These are phyloP conservation scores for Monochamus saltuarius DNA, from an alignment of 1,140 invertebrate genomes.

Conservation along the genomic window DNA sequence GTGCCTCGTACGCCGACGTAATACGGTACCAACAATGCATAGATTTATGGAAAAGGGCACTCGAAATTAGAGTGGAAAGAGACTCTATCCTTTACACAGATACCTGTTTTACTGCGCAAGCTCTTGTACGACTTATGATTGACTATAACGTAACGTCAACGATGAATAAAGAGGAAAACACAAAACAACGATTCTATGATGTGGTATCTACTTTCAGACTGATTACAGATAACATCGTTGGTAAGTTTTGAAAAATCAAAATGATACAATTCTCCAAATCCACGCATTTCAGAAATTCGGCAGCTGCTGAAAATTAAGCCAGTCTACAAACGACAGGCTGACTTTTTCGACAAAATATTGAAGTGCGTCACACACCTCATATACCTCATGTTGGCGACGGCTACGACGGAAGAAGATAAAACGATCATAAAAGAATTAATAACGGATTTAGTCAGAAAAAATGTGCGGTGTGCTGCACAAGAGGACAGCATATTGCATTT, in stretches of 20 bases:
- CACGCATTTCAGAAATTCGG: constrained; percentile 58
- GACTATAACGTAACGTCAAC: constrained; percentile 70
- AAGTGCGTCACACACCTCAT: constrained; percentile 80
- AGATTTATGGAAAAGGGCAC: constrained; percentile 78
- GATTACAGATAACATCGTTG: constrained; percentile 60
- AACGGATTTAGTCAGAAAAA: constrained; percentile 58
- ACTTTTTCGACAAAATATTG: constrained; percentile 78
- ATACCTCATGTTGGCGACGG: constrained; percentile 69
- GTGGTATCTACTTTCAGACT: constrained; percentile 70
- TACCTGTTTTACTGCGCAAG: constrained; percentile 80
- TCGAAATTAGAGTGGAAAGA: constrained; percentile 76
- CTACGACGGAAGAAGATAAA: constrained; percentile 56
- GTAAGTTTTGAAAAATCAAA: constrained; percentile 25
- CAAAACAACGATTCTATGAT: constrained; percentile 69
- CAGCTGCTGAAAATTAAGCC: constrained; percentile 67
- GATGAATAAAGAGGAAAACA: constrained; percentile 53
- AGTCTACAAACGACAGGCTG: constrained; percentile 74
- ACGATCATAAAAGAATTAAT: constrained; percentile 53
- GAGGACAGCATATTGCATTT: constrained; percentile 81
- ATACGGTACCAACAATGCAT: constrained; percentile 82
- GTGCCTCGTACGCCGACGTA: constrained; percentile 84
- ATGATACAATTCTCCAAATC: too few species aligned
- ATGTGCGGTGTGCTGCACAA: constrained; percentile 69
- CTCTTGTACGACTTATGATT: constrained; percentile 74
- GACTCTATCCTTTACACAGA: constrained; percentile 67